phyloP scores from a whole-genome alignment of 2,113 vertebrate genomes.

The Strigops habroptila region DNA sequence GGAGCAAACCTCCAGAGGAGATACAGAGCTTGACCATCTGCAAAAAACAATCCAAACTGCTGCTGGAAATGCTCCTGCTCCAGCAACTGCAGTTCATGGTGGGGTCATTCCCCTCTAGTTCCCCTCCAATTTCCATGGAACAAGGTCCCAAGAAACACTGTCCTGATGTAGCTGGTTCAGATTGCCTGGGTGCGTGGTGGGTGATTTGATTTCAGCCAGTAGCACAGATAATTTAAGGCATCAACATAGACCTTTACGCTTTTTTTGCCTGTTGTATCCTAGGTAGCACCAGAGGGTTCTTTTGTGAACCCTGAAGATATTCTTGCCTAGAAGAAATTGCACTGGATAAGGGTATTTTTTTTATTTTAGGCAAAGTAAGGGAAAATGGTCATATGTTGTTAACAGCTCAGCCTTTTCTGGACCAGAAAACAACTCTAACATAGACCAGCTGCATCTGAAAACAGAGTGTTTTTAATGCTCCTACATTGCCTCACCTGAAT shows the following conservation, averaged over 20 bases:
- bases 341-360: neutral
- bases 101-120: neutral
- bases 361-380: neutral
- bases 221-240: neutral
- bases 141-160: neutral
- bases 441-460: slow-evolving; percentile 41
- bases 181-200: neutral
- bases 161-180: neutral
- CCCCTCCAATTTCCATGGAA: neutral
- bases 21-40: neutral
- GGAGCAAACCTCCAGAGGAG: neutral
- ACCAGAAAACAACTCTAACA: slow-evolving; percentile 40
- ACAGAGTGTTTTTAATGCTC: slow-evolving; percentile 1
- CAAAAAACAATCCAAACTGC: neutral
- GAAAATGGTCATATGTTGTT: neutral
- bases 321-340: neutral
- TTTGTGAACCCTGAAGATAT: neutral
- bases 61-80: neutral
- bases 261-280: neutral
- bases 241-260: neutral
- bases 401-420: slow-evolving; percentile 31
- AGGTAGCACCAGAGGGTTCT: neutral
- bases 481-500: slow-evolving; percentile 53
- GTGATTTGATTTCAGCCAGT: neutral
- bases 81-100: neutral